These are phyloP conservation scores for Sympetrum striolatum DNA, from an alignment of 2,888 invertebrate species.

Conservation along the genomic window DNA sequence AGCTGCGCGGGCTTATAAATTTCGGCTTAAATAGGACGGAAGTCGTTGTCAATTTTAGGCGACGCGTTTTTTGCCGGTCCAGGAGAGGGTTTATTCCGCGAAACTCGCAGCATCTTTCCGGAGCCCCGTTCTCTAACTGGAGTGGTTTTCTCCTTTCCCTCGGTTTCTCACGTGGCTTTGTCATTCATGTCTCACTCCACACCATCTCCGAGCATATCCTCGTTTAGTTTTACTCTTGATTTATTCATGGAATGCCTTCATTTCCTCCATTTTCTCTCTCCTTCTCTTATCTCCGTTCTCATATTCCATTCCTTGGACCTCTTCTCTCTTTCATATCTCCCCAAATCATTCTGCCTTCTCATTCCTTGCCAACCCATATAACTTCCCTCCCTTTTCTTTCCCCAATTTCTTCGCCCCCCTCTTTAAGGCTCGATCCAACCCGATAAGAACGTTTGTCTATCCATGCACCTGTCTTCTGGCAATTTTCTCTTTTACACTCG, in stretches of 20 bases:
- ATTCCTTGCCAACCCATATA: not conserved
- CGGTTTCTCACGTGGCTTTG: conserved; percentile 11
- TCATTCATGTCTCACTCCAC: conserved; percentile 6
- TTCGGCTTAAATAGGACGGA: too few relatives aligned
- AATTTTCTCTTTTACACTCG: too few relatives aligned
- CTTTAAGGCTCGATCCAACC: not conserved
- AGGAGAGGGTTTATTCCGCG: not conserved
- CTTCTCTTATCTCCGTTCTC: not conserved
- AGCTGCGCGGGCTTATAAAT: too few relatives aligned
- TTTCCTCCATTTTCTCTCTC: conserved; percentile 1
- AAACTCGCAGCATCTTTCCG: not conserved
- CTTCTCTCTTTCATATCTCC: not conserved
- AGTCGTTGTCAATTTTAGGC: not conserved
- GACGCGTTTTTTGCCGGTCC: not conserved
- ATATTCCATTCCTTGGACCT: not conserved
- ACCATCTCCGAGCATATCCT: conserved; percentile 23
- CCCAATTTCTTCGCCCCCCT: not conserved
- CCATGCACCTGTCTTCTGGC: too few relatives aligned
- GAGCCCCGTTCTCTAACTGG: not conserved
- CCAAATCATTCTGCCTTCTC: not conserved
- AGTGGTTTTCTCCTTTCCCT: not conserved
- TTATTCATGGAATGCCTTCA: conserved; percentile 42
- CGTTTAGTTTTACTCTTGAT: conserved; percentile 41
- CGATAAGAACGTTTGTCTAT: too few relatives aligned
- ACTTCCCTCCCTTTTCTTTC: not conserved